Evolutionary conservation across 2,797 vertebrate genomes (phyloP).

Genomic region (Neomorphus geoffroyi): DNA sequence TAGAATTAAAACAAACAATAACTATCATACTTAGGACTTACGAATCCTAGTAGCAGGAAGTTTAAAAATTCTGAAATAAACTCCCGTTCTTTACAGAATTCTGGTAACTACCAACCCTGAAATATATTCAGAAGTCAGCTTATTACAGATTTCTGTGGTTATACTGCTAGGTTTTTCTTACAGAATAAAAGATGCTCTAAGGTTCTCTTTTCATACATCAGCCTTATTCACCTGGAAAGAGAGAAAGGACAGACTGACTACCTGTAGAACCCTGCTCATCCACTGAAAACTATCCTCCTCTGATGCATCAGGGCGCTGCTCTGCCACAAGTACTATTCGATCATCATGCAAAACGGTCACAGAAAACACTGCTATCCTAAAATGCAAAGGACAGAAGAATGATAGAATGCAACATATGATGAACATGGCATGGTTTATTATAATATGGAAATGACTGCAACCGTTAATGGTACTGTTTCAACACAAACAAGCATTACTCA

Average conservation of each 20-base stretch:
- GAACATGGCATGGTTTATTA: background rate
- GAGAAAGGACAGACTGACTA: slow-evolving; percentile 73
- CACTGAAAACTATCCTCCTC: slow-evolving; percentile 99
- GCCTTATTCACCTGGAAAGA: slow-evolving; percentile 52
- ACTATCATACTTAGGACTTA: background rate
- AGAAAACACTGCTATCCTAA: slow-evolving; percentile 96
- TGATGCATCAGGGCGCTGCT: slow-evolving; percentile 93
- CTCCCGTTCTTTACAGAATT: background rate
- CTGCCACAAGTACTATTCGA: slow-evolving; percentile 93
- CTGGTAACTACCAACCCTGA: background rate
- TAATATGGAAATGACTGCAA: background rate
- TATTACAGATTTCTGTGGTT: background rate
- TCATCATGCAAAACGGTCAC: slow-evolving; percentile 93
- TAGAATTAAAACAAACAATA: background rate
- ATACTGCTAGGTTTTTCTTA: background rate
- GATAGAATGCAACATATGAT: background rate
- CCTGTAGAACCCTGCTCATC: slow-evolving; percentile 98
- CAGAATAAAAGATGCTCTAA: background rate
- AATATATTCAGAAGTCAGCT: background rate
- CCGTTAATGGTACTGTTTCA: background rate
- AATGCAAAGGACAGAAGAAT: slow-evolving; percentile 42
- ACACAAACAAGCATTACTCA: background rate
- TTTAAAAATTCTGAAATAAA: background rate
- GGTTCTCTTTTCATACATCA: slow-evolving; percentile 8
- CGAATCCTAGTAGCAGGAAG: background rate